phyloP scores from a whole-genome alignment of 2,888 invertebrate genomes.

The Polymixis lichenea region DNA sequence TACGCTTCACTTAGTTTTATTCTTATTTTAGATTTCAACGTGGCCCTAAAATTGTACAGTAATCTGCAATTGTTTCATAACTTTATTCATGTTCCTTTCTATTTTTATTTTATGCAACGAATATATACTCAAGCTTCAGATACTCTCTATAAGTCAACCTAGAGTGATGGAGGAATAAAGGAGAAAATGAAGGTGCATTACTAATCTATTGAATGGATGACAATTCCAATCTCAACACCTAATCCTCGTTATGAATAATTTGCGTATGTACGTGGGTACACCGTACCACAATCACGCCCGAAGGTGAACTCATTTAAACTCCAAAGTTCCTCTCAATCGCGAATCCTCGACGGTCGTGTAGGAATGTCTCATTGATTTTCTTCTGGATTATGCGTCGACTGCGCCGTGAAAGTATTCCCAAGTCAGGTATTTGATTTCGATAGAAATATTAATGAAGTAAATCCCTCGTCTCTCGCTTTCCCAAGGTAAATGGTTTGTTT shows the following conservation, averaged over 20 bases:
- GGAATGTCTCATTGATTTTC: constrained; percentile 85
- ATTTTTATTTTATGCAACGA: not conserved
- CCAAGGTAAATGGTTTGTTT: constrained; percentile 1
- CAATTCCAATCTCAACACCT: constrained; percentile 15
- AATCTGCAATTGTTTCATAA: not conserved
- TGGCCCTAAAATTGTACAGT: not conserved
- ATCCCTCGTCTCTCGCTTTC: constrained; percentile 68
- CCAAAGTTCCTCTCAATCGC: constrained; percentile 76
- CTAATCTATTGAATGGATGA: constrained; percentile 6
- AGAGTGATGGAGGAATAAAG: not conserved
- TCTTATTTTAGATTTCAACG: not conserved
- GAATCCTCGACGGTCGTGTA: constrained; percentile 78
- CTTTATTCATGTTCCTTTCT: not conserved
- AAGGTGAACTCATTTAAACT: constrained; percentile 78
- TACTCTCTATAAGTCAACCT: not conserved
- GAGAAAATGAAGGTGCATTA: not conserved
- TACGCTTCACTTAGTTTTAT: constrained; percentile 1
- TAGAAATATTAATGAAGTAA: constrained; percentile 84
- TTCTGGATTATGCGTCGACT: constrained; percentile 77
- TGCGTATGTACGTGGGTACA: constrained; percentile 58
- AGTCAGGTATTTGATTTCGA: constrained; percentile 79
- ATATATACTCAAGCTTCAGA: not conserved
- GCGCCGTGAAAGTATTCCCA: constrained; percentile 85
- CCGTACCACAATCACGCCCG: constrained; percentile 71
- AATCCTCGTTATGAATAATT: constrained; percentile 35